Conservation (phyloP, 1,140 invertebrate species). For the Goniozus legneri region DNA sequence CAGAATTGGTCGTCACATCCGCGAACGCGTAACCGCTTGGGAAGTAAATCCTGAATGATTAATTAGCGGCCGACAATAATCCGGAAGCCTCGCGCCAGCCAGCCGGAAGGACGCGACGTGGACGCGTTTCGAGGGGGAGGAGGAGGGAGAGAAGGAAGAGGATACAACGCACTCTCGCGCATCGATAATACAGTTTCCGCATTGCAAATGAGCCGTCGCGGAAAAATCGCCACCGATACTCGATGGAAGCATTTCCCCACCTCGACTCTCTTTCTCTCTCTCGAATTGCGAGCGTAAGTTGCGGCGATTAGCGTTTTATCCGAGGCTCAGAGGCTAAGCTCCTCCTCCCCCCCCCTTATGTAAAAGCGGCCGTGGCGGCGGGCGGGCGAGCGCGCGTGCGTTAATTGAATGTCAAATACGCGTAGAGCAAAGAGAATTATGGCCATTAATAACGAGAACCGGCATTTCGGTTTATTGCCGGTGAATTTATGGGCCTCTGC, state of each 20-base stretch:
- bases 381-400: not conserved
- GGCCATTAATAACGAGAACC: conserved; percentile 17
- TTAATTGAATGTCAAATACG: conserved; percentile 30
- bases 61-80: conserved; percentile 42
- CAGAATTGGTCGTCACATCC: conserved; percentile 36
- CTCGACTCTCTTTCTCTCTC: not conserved
- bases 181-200: conserved; percentile 23
- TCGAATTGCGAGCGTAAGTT: too few species aligned
- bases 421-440: conserved; percentile 20
- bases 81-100: conserved; percentile 32
- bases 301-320: too few species aligned
- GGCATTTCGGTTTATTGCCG: not conserved
- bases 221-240: not conserved
- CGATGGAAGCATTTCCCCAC: too few species aligned
- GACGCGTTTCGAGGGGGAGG: conserved; percentile 7
- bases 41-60: conserved; percentile 44
- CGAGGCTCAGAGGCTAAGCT: too few species aligned
- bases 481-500: conserved; percentile 19
- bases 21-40: conserved; percentile 28
- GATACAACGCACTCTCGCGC: conserved; percentile 13
- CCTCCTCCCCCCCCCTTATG: too few species aligned
- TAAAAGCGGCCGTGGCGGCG: too few species aligned
- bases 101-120: conserved; percentile 31
- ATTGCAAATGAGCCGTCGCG: conserved; percentile 16
- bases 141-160: conserved; percentile 6